A percentile compares a stretch with the other conserved stretches of the same genome.
phyloP scores from a whole-genome alignment of 1,140 invertebrate species.

The Drosophila setifemur region DNA sequence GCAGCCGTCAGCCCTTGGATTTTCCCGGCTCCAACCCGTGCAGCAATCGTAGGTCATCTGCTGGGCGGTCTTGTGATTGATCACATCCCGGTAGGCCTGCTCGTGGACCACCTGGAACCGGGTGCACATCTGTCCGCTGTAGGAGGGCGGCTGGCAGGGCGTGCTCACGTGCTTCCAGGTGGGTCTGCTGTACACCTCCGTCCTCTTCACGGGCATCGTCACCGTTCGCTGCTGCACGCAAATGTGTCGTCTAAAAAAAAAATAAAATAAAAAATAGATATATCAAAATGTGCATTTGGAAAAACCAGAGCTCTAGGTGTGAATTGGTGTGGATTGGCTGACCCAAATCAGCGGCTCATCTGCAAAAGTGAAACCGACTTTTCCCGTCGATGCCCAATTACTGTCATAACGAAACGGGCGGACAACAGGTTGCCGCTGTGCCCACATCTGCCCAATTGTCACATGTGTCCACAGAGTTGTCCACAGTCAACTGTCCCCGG shows the following conservation, averaged over 20 bases:
- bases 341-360: constrained; percentile 57
- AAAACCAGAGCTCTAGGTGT: constrained; percentile 15
- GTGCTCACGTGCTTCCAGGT: constrained; percentile 84
- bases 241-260: constrained; percentile 83
- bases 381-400: constrained; percentile 70
- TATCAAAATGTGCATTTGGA: too few relatives aligned
- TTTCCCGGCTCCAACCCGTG: constrained; percentile 85
- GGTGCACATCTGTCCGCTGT: constrained; percentile 83
- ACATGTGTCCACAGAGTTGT: constrained; percentile 42
- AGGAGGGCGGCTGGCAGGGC: constrained; percentile 83
- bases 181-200: constrained; percentile 82
- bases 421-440: constrained; percentile 66
- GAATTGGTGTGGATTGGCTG: constrained; percentile 24
- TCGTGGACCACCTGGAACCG: constrained; percentile 83
- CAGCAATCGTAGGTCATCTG: constrained; percentile 84
- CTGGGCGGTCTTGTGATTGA: constrained; percentile 82
- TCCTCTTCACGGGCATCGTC: constrained; percentile 83
- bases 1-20: constrained; percentile 84
- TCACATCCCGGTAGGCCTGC: constrained; percentile 83
- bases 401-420: constrained; percentile 65
- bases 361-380: constrained; percentile 64
- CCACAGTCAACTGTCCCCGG: constrained; percentile 8
- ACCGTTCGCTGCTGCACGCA: constrained; percentile 83
- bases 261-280: too few relatives aligned
- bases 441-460: constrained; percentile 55